Base-by-base conservation (phyloP, 2,888 invertebrate genomes). In the Lasius platythorax region DNA sequence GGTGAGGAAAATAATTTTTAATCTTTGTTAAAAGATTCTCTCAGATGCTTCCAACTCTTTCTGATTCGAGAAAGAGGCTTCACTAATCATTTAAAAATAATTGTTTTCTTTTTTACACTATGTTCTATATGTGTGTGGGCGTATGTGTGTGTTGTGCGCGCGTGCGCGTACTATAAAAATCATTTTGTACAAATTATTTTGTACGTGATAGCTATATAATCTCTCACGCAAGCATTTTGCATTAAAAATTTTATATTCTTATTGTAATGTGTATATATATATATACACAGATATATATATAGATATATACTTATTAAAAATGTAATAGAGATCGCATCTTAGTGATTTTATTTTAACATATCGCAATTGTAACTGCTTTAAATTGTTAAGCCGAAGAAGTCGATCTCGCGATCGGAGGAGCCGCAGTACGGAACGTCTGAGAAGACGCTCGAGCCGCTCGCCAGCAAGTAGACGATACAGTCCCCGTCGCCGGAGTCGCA, bases 401-500 rank as follows among this genome's bases (percentile, higher is more conserved):
- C 93, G 94, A 83, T 94, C 93, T 37, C 93, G 93, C 23, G 94
- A 93, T 79, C 93, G 94, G 37, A 87, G 92, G 79, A 92, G 92
- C 61, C 91, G 92, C 72, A 93, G 93, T 68, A 72, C 83, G 67
- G 93, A 93, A 66, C 91, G 93, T 33, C 81, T 87, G 30, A 87
- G 94, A 75, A 94, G 94, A 84, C 92, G 94, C 72, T 88, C 90
- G 85, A 94, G 93, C 74, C 94, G 94, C n/a, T 94, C 94, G 2
- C 94, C 95, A 8, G 43, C 87, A 2, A 88, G 73, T 23, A 90
- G 92, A 83, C 88, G 92, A 30, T 90, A 90, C 37, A 92, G 92
- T 12, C 92, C 90, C 23, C 91, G 91, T 56, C 92, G 93, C 23
- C 87, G 92, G 12, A 94, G 93, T 86, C 92, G 88, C 18, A 89